Base-by-base conservation (phyloP, 2,888 invertebrate genomes). In the Lamproptera curius region DNA sequence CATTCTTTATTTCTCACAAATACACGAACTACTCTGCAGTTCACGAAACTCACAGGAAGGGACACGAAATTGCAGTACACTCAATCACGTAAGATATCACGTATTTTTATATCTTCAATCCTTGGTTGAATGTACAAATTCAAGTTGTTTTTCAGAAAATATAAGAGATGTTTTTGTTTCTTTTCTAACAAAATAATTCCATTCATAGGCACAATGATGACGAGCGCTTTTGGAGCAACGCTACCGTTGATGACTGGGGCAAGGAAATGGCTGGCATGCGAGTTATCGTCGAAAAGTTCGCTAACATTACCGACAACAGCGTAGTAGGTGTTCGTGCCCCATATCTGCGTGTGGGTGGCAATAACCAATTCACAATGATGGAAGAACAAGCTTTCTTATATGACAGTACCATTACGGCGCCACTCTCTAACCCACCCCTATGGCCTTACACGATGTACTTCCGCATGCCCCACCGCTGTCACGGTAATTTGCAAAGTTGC, bases 401-500 rank as follows among this genome's bases (percentile, higher is more conserved):
- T 74, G 98, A 98, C 79, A 97, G 97, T 35, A 97, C 97, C 42
- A 97, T 98, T 73, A 96, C 97, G 0, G 96, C 97, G 1, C 95
- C 97, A 1, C 89, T 97, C 28, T 95, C 94, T 59, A 95, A 96
- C 73, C 96, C 96, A 14, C 97, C 97, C 43, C 92, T 97, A 58
- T 98, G 98, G 98, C 98, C 98, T 2, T 98, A 98, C 90, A 98
- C 98, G 49, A 95, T 98, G 93, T 97, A 98, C 90, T 97, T 97
- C 91, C 92, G 95, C 66, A 96, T 97, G 95, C 96, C 97, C 0
- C 97, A 97, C 79, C 92, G 95, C 52, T 97, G 97, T 70, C 96
- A 97, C 73, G 97, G 97, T 54, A 97, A 97, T 80, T 85, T 96
- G 50, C 97, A 97, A 76, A 95, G 92, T 73, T 97, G 96, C 73